These are phyloP conservation scores for Onthophagus taurus DNA, from an alignment of 1,140 invertebrate genomes.

Conservation along the genomic window DNA sequence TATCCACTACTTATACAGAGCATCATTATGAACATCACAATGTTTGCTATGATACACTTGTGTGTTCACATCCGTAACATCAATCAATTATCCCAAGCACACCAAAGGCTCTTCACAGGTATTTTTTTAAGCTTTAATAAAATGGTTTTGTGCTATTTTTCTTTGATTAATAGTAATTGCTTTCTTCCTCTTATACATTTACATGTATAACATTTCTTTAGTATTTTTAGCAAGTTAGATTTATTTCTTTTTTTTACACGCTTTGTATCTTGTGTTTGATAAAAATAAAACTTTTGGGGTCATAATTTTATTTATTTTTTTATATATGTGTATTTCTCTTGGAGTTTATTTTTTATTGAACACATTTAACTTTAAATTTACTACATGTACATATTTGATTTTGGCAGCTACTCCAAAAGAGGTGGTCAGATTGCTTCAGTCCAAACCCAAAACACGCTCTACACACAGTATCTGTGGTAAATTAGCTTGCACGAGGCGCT, in stretches of 20 bases:
- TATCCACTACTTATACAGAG: constrained; percentile 90
- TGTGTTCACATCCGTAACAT: constrained; percentile 82
- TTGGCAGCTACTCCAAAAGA: constrained; percentile 35
- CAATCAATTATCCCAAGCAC: constrained; percentile 67
- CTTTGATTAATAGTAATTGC: not conserved
- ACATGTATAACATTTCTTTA: not conserved
- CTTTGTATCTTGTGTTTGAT: too few relatives aligned
- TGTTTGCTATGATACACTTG: constrained; percentile 91
- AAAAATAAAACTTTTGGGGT: too few relatives aligned
- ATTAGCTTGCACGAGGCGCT: constrained; percentile 31
- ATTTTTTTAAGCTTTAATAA: too few relatives aligned
- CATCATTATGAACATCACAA: constrained; percentile 93
- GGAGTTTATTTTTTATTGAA: too few relatives aligned
- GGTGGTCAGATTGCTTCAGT: constrained; percentile 33
- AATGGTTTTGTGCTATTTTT: too few relatives aligned
- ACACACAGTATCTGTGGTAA: constrained; percentile 37
- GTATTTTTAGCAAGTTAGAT: too few relatives aligned
- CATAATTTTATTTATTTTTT: too few relatives aligned
- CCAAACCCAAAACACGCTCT: constrained; percentile 33
- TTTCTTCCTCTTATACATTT: not conserved
- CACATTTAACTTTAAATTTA: too few relatives aligned
- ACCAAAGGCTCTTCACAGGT: constrained; percentile 82
- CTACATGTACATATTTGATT: constrained; percentile 17
- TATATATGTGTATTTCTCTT: too few relatives aligned
- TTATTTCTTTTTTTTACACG: too few relatives aligned